Evolutionary conservation across 2,888 invertebrate genomes (phyloP), one percentile per base, ranked within the genome.

Genomic region (Himalopsyche japonica): DNA sequence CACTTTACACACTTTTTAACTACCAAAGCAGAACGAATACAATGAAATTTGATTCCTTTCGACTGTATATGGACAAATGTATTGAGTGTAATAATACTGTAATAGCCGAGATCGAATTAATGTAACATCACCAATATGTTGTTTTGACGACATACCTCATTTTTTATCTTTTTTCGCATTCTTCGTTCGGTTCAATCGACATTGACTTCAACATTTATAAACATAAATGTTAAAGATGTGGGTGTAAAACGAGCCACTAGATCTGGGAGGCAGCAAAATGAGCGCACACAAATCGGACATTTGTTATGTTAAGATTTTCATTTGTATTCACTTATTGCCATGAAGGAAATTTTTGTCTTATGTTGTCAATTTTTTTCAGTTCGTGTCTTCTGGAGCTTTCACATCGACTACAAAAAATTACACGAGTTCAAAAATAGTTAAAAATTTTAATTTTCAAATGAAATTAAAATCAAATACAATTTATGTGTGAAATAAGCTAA

Each of bases 241-340:
- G 83, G 83, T 85, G 83, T 83, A 83, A 85, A 83, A 83, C 43
- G 79, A 48, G 37, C 83, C 43, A 85, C 83, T 76, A 85, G 78
- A 83, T 83, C 79, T 85, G 81, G 85, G 83, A 83, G 81, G 79
- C 76, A 86, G 80, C 83, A 78, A 86, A 86, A 85, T 85, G 86
- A 84, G 86, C 86, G 86, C 86, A 86, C 86, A 82, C 70, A 84
- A 76, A 83, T 92, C 92, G 90, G 92, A 92, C 92, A 92, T 92
- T 92, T 92, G 92, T 92, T 92, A 92, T 92, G 91, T 92, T 89
- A 89, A 57, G 88, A 89, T 90, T 86, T 86, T 86, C 86, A 82
- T 84, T 86, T 84, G 79, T 84, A 84, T 86, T 82, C 64, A 49
- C 81, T 82, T 78, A 82, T 84, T 84, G 82, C 84, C 82, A 82